phyloP scores from a whole-genome alignment of 2,113 vertebrate species.

The Paralichthys olivaceus region DNA sequence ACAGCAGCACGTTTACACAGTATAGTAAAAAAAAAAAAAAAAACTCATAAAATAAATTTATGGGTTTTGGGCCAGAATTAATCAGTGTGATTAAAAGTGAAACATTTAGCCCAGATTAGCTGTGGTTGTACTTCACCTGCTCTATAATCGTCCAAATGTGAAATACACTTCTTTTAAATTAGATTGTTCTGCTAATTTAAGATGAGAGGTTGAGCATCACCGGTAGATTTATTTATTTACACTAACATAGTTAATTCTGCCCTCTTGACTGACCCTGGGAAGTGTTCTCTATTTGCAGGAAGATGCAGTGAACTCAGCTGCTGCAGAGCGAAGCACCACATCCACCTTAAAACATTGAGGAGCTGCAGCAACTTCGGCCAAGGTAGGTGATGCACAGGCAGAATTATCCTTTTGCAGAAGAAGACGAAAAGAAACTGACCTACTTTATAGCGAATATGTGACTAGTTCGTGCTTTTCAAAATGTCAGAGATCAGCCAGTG shows the following conservation, averaged over 20 bases:
- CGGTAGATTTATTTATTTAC: not conserved
- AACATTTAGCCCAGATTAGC: not conserved
- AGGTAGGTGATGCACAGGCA: constrained; percentile 65
- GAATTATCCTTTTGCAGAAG: not conserved
- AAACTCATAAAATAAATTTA: not conserved
- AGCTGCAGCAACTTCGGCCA: constrained; percentile 66
- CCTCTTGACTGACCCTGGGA: constrained; percentile 8
- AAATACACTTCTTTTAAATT: constrained; percentile 4
- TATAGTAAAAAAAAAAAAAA: not conserved
- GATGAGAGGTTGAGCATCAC: not conserved
- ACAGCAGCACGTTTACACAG: not conserved
- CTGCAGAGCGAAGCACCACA: constrained; percentile 71
- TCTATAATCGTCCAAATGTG: not conserved
- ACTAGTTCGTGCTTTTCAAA: not conserved
- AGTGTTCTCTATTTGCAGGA: constrained; percentile 16
- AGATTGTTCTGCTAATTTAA: not conserved
- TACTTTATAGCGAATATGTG: no score
- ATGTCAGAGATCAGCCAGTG: no score
- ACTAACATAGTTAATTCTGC: not conserved
- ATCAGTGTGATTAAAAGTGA: not conserved
- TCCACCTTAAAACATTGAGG: constrained; percentile 83
- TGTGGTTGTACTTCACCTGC: constrained; percentile 1
- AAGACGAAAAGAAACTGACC: not conserved
- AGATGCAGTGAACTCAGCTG: constrained; percentile 45
- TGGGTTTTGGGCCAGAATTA: not conserved